Evolutionary conservation across 2,888 invertebrate species (phyloP).

Genomic region (Melolontha melolontha): DNA sequence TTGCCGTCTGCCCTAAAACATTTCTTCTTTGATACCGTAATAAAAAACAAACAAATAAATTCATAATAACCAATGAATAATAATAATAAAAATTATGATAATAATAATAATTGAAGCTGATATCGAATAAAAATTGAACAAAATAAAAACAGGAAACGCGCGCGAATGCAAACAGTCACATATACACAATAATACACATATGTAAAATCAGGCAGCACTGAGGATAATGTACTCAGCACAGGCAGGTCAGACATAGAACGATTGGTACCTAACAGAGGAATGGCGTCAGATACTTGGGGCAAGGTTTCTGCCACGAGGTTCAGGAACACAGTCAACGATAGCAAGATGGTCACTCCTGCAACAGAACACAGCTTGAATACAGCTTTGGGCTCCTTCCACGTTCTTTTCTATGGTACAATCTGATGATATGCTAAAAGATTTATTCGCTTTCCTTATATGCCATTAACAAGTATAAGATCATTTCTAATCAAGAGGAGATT

Average conservation of each 20-base stretch:
- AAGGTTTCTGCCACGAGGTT: conserved; percentile 99
- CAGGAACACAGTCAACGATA: conserved; percentile 99
- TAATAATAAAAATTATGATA: conserved; percentile 10
- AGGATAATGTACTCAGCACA: conserved; percentile 65
- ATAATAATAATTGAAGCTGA: conserved; percentile 47
- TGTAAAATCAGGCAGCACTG: conserved; percentile 64
- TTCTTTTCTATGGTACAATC: too few relatives aligned
- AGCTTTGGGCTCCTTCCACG: conserved; percentile 46
- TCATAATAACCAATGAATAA: conserved; percentile 6
- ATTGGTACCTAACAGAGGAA: conserved; percentile 96
- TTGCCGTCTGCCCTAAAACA: conserved; percentile 62
- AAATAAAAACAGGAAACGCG: conserved; percentile 54
- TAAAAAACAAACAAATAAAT: conserved; percentile 40
- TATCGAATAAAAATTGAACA: conserved; percentile 40
- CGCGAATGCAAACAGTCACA: conserved; percentile 64
- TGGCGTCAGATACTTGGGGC: conserved; percentile 99
- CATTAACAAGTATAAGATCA: conserved; percentile 5
- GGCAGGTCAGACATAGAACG: conserved; percentile 68
- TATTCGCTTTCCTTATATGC: conserved; percentile 9
- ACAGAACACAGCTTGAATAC: conserved; percentile 76
- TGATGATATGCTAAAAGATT: conserved; percentile 13
- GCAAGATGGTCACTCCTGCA: conserved; percentile 99
- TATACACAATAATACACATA: conserved; percentile 65
- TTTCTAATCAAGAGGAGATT: too few relatives aligned
- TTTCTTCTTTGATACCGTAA: conserved; percentile 65